Percentiles rank a stretch among this genome's conserved stretches.
These are phyloP conservation scores for Choloepus hoffmanni DNA, from an alignment of 2,113 vertebrate genomes.

Conservation along the genomic window DNA sequence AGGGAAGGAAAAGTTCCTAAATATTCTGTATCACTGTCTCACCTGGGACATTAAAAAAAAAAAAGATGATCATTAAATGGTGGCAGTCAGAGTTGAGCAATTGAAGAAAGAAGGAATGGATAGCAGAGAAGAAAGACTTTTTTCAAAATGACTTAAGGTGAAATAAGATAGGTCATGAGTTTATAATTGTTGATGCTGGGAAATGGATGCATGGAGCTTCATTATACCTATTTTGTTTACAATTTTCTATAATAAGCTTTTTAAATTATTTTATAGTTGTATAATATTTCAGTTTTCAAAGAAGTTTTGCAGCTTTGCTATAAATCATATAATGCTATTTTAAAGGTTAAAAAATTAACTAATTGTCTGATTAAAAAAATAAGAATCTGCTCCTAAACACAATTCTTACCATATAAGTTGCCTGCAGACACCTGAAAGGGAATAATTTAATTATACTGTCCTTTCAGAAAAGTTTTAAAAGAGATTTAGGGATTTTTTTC, in stretches of 20 bases:
- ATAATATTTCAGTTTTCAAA: constrained; percentile 48
- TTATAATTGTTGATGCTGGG: background rate
- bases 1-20: background rate
- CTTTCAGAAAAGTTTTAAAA: constrained; percentile 37
- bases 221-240: background rate
- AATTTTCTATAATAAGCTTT: background rate
- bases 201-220: background rate
- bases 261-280: constrained; percentile 11
- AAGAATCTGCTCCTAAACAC: constrained; percentile 3
- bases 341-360: background rate
- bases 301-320: background rate
- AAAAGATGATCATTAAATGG: background rate
- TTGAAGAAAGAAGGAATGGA: background rate
- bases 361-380: background rate
- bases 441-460: background rate
- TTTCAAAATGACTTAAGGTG: background rate
- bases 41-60: background rate
- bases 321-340: background rate
- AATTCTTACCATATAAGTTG: constrained; percentile 7
- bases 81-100: background rate
- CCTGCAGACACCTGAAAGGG: background rate
- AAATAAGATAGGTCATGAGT: constrained; percentile 1
- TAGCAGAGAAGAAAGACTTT: constrained; percentile 7
- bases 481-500: background rate
- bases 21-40: background rate